A percentile compares a stretch with the other conserved stretches of the same genome.
Conservation (phyloP, 2,888 invertebrate genomes). For the Apamea sordens region DNA sequence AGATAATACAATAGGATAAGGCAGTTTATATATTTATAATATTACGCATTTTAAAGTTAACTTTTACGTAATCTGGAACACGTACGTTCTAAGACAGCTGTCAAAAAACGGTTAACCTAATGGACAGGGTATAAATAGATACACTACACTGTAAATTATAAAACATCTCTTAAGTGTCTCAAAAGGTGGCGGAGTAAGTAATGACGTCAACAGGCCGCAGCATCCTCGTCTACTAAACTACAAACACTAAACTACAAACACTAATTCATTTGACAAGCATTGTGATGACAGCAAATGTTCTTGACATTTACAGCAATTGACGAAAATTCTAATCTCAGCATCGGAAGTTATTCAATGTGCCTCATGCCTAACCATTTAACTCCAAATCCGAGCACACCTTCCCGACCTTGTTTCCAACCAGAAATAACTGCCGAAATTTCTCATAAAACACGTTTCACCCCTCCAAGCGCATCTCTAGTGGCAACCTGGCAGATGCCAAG, state of each 20-base stretch:
- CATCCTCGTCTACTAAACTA: background rate
- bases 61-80: too few species aligned
- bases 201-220: background rate
- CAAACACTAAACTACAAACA: background rate
- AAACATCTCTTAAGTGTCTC: background rate
- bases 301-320: background rate
- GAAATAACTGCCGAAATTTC: conserved; percentile 47
- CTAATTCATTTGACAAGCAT: background rate
- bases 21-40: too few species aligned
- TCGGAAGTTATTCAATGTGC: background rate
- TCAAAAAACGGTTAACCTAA: too few species aligned
- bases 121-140: too few species aligned
- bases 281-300: background rate
- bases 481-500: conserved; percentile 49
- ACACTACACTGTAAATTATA: background rate
- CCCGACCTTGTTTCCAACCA: conserved; percentile 3
- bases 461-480: conserved; percentile 51
- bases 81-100: too few species aligned
- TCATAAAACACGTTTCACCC: conserved; percentile 59
- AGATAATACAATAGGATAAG: too few species aligned
- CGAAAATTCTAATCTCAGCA: background rate
- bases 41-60: too few species aligned
- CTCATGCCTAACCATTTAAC: conserved; percentile 12
- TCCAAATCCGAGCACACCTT: background rate
- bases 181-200: background rate